phyloP scores from a whole-genome alignment of 1,140 invertebrate species.

The Solenopsis fugax region DNA sequence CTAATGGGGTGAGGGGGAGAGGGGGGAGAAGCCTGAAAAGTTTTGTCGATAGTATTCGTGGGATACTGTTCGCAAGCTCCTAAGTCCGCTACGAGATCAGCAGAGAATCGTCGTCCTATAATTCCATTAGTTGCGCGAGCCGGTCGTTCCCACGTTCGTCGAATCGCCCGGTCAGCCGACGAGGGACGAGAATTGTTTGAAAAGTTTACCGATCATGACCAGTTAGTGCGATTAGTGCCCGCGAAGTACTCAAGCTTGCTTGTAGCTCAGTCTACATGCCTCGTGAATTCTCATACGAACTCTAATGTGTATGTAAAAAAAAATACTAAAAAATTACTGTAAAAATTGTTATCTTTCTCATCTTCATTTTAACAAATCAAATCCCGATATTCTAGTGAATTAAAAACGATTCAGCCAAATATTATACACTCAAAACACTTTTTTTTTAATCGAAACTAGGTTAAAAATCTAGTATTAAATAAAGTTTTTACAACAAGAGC shows the following conservation, averaged over 20 bases:
- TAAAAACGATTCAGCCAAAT: background rate
- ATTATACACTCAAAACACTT: background rate
- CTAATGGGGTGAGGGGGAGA: background rate
- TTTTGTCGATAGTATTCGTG: conserved; percentile 68
- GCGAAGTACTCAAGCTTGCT: conserved; percentile 58
- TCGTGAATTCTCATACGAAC: conserved; percentile 39
- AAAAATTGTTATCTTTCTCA: background rate
- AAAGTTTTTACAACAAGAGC: background rate
- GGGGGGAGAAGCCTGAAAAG: conserved; percentile 45
- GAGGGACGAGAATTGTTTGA: conserved; percentile 69
- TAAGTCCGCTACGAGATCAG: conserved; percentile 65
- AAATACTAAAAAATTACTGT: background rate
- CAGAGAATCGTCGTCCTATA: conserved; percentile 76
- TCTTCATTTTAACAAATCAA: background rate
- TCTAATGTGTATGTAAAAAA: background rate
- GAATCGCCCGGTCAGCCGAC: conserved; percentile 46
- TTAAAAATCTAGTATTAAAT: background rate
- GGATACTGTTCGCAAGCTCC: conserved; percentile 41
- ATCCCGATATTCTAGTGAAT: background rate
- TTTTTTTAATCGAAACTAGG: conserved; percentile 11
- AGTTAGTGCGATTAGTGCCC: conserved; percentile 72
- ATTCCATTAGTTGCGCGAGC: conserved; percentile 80
- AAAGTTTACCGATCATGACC: conserved; percentile 76
- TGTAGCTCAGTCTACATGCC: conserved; percentile 29
- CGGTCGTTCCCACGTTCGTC: conserved; percentile 74